Base-by-base conservation (phyloP, 2,113 vertebrate species). In the Anseranas semipalmata region DNA sequence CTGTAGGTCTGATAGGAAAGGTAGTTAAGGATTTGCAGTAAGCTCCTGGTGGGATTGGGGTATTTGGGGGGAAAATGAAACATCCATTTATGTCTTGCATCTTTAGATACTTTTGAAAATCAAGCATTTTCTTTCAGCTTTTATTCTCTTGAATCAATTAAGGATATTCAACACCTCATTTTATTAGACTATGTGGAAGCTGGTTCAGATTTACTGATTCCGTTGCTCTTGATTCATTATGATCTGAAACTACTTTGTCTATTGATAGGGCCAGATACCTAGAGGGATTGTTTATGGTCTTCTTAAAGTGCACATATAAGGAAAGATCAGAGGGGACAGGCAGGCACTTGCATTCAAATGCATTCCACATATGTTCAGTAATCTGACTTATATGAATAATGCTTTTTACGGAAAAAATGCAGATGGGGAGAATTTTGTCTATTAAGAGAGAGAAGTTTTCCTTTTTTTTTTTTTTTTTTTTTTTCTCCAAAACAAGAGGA, bases 401-500 rank as follows among this genome's bases (percentile, higher is more conserved):
- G 7, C 11, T 52, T 93, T 80, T 82, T 91, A 76, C 62, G 62
- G 58, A 75, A 83, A 92, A 85, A 91, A 68, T 24, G 58, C 9
- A 79, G 92, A 60, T 13, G 2, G 24, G 3, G 53, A 72, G n/a
- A 84, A 56, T 72, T 89, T 94, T 46, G 46, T 52, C 46, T 83
- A 7, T 66, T 68, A 84, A 25, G 21, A 94, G 86, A 91, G 65
- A 75, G 15, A 96, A 83, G 60, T 81, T 96, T 93, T 97, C 90
- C 82, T 93, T 87, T 85, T 58, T 33, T 35, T 89, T 91, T 78
- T 87, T 84, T 37, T 50, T 78, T 60, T 87, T 84, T 91, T 85
- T 85, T 77, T 76, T 94, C 90, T 93, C 52, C 45, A 95, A 93
- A 95, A 72, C 66, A 94, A 76, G 41, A 97, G 66, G 45, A 90